Base-by-base conservation (phyloP, 2,888 invertebrate genomes). In the Rhingia rostrata region DNA sequence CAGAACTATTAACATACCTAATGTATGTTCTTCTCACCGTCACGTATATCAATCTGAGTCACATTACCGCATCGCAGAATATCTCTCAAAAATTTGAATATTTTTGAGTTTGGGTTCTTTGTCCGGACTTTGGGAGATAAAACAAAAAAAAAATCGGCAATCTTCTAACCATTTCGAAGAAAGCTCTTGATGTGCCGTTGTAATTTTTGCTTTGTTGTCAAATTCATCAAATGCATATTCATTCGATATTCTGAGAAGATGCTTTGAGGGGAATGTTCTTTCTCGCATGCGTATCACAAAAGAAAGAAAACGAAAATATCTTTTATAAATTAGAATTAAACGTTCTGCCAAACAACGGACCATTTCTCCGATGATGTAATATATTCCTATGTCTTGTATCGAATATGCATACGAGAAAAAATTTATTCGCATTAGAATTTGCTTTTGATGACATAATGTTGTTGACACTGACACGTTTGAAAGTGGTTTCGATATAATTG, bases 1-100 rank as follows among this genome's bases (percentile, higher is more conserved):
- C 2, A 39, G 45, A 56, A 69, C 45, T 49, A 39, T 39, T 39
- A 30, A 39, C 32, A 49, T 37, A 37, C 39, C 45, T n/a, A 30
- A 6, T 14, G 10, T 41, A 41, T 10, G 35, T 2, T 39, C 22
- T 5, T 32, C 9, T 10, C 33, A 32, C n/a, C 4, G 56, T 82
- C 82, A 82, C 77, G 82, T 82, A 77, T 33, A 9, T 4, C 0
- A 30, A 49, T 72, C 72, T 82, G 82, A 82, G 41, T 82, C 82
- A 82, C 66, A 30, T 30, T 47, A 33, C 58, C 58, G 43, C 69
- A 66, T 64, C 32, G 30, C 6, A 63, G 3, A 58, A 30, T 22
- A 51, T 37, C 69, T 64, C 69, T 70, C 51, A 81, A n/a, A 64
- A 43, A 41, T 60, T 39, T 39, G 22, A 9, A 12, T 9, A 6